A percentile compares a stretch with the other conserved stretches of the same genome.
These are phyloP conservation scores for Huso huso DNA, from an alignment of 2,797 vertebrate species.

Conservation along the genomic window DNA sequence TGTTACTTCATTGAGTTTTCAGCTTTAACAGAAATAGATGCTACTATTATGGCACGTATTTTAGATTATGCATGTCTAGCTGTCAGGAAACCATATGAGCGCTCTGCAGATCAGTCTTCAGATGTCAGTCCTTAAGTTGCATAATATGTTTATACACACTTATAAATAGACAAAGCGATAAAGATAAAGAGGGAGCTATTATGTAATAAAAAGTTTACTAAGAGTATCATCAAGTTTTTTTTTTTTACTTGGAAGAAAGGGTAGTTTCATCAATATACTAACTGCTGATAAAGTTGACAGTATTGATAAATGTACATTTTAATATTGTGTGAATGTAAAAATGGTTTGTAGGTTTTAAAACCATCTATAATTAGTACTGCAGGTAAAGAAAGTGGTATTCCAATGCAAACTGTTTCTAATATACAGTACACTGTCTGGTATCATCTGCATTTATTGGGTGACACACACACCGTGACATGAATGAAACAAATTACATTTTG, in stretches of 20 bases:
- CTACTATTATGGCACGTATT: neutral
- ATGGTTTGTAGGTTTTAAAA: too few species aligned
- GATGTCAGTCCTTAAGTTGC: constrained; percentile 5
- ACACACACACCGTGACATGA: neutral
- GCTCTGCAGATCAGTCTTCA: neutral
- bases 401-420: too few species aligned
- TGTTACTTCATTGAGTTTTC: neutral
- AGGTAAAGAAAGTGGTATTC: too few species aligned
- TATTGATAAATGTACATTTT: too few species aligned
- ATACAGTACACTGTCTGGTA: too few species aligned
- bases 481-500: neutral
- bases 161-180: constrained; percentile 1
- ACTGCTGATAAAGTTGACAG: too few species aligned
- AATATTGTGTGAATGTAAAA: too few species aligned
- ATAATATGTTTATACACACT: constrained; percentile 4
- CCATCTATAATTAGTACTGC: too few species aligned
- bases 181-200: constrained; percentile 2
- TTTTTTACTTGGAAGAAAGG: too few species aligned
- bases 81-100: neutral
- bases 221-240: constrained; percentile 16
- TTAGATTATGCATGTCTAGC: neutral
- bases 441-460: neutral
- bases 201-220: constrained; percentile 12
- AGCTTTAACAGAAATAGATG: neutral
- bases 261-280: too few species aligned